A percentile compares a stretch with the other conserved stretches of the same genome.
phyloP scores from a whole-genome alignment of 1,140 invertebrate species.

The Megalonaias nervosa region DNA sequence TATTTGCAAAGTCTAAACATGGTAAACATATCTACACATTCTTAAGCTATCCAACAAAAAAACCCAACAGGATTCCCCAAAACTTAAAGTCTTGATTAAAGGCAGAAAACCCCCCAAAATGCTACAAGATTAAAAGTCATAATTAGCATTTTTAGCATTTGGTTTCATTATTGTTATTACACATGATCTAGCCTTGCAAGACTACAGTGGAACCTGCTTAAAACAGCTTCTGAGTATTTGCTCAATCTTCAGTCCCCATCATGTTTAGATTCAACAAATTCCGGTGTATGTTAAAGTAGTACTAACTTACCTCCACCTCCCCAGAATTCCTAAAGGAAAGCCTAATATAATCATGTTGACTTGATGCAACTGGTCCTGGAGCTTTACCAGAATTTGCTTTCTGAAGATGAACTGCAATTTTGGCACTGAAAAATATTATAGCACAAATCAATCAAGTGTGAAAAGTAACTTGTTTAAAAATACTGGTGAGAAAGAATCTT shows the following conservation, averaged over 20 bases:
- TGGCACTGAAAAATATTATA: slow-evolving; percentile 74
- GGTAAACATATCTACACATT: too few species aligned
- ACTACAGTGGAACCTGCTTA: neutral
- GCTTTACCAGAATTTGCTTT: slow-evolving; percentile 77
- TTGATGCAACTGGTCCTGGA: slow-evolving; percentile 82
- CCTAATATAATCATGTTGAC: slow-evolving; percentile 84
- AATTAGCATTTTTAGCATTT: too few species aligned
- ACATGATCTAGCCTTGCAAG: neutral
- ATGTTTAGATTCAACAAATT: neutral
- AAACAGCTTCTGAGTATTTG: neutral
- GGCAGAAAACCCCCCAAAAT: too few species aligned
- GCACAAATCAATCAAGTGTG: neutral
- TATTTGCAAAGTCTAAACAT: too few species aligned
- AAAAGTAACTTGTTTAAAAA: too few species aligned
- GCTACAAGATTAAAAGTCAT: too few species aligned
- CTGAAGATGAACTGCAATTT: slow-evolving; percentile 86
- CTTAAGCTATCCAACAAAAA: too few species aligned
- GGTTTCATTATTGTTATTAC: too few species aligned
- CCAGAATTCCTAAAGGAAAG: slow-evolving; percentile 91
- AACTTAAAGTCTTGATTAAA: too few species aligned
- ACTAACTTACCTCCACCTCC: slow-evolving; percentile 73
- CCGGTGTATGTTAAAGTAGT: neutral
- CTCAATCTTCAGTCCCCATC: neutral
- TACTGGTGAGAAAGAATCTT: too few species aligned
- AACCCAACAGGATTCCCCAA: too few species aligned